Percentiles rank a stretch among this genome's conserved stretches.
Evolutionary conservation across 2,888 invertebrate genomes (phyloP).

Genomic region (Cinara cedri): DNA sequence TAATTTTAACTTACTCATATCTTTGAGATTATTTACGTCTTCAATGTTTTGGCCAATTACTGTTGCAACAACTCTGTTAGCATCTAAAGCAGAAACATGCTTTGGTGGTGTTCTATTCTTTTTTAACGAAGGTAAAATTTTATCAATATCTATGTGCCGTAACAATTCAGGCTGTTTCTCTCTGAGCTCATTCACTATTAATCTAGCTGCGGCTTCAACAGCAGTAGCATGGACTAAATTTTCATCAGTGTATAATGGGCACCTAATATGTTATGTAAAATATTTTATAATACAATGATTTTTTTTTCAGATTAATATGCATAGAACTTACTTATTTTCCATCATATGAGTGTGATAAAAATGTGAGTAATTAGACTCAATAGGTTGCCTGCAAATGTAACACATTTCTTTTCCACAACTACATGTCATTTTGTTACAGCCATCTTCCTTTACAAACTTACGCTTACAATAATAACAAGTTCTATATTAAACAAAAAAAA

Average conservation of each 20-base stretch:
- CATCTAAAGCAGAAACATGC: background rate
- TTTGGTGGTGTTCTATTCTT: background rate
- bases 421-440: slow-evolving; percentile 69
- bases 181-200: slow-evolving; percentile 33
- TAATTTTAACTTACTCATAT: slow-evolving; percentile 30
- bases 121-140: slow-evolving; percentile 27
- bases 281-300: background rate
- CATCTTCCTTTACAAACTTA: slow-evolving; percentile 67
- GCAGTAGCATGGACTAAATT: slow-evolving; percentile 46
- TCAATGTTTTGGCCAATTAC: slow-evolving; percentile 29
- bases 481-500: slow-evolving; percentile 60
- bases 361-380: slow-evolving; percentile 60
- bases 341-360: slow-evolving; percentile 11
- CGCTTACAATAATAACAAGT: slow-evolving; percentile 65
- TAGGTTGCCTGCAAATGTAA: slow-evolving; percentile 67
- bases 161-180: slow-evolving; percentile 18
- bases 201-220: slow-evolving; percentile 50
- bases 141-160: slow-evolving; percentile 15
- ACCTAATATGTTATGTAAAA: background rate
- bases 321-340: slow-evolving; percentile 32
- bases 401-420: slow-evolving; percentile 68
- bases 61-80: slow-evolving; percentile 22
- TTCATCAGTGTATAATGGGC: slow-evolving; percentile 47
- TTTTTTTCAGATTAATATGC: background rate
- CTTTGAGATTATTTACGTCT: slow-evolving; percentile 38